phyloP scores from a whole-genome alignment of 2,797 vertebrate species.

The Spinibarbus caldwelli region DNA sequence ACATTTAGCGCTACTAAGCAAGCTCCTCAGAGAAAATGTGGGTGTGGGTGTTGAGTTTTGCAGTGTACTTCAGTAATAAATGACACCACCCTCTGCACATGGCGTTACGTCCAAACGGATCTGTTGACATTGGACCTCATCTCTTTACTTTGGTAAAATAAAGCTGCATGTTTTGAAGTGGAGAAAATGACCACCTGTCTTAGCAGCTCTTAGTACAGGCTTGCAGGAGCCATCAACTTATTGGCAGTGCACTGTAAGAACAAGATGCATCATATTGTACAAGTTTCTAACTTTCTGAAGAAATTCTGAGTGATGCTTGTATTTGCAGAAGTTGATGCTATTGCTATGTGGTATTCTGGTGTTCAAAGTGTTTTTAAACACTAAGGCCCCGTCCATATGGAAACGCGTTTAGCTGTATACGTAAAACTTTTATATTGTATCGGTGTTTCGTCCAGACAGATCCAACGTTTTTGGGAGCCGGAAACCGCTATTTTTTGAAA shows the following conservation, averaged over 20 bases:
- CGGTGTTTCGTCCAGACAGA: too few relatives aligned
- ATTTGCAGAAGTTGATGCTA: not conserved
- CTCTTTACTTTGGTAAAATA: constrained; percentile 4
- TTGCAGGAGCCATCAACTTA: not conserved
- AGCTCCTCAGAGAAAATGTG: constrained; percentile 22
- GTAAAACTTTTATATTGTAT: too few relatives aligned
- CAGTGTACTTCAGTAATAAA: constrained; percentile 26
- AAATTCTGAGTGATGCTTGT: not conserved
- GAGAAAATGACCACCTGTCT: not conserved
- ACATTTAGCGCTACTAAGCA: constrained; percentile 15
- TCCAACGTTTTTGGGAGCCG: too few relatives aligned
- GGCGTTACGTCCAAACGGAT: not conserved
- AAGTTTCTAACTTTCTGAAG: not conserved
- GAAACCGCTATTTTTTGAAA: too few relatives aligned
- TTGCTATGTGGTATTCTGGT: not conserved
- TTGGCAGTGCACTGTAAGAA: not conserved
- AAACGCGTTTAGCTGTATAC: too few relatives aligned
- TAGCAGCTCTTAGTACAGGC: not conserved
- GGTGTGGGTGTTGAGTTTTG: constrained; percentile 46
- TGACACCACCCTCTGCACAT: constrained; percentile 39
- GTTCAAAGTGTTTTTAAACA: not conserved
- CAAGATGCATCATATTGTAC: too few relatives aligned
- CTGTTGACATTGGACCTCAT: not conserved
- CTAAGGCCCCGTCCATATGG: not conserved
- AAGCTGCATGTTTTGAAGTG: not conserved